Percentiles rank a stretch among this genome's conserved stretches.
These are phyloP conservation scores for Ctenosaura bakeri DNA, from an alignment of 2,797 vertebrate species.

Conservation along the genomic window DNA sequence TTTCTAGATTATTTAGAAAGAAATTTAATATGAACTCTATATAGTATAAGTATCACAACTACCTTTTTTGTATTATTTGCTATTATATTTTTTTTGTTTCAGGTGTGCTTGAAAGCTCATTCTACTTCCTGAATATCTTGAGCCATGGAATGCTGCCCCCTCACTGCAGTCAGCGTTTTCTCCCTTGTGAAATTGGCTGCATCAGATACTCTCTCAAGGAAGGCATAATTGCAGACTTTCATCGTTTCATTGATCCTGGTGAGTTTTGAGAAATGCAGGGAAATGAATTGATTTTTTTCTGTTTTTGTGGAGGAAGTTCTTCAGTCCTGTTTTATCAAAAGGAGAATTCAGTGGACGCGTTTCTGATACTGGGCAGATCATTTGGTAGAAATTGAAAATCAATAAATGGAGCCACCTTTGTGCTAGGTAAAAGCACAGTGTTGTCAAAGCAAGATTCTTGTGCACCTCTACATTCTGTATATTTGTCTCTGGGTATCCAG, in stretches of 20 bases:
- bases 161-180: constrained; percentile 81
- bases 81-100: constrained; percentile 22
- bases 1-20: too few relatives aligned
- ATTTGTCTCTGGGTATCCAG: neutral
- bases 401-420: neutral
- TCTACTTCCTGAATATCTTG: constrained; percentile 84
- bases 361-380: constrained; percentile 1
- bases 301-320: neutral
- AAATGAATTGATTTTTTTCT: neutral
- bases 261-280: constrained; percentile 26
- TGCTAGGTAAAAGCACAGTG: neutral
- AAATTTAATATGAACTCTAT: too few relatives aligned
- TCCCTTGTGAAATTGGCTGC: constrained; percentile 86
- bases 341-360: neutral
- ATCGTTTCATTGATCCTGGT: constrained; percentile 84
- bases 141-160: constrained; percentile 82
- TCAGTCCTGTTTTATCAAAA: neutral
- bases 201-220: constrained; percentile 80
- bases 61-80: neutral
- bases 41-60: neutral
- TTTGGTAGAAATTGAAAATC: neutral
- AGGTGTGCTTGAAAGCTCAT: constrained; percentile 75
- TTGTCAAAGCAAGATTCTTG: neutral
- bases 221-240: constrained; percentile 80
- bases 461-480: too few relatives aligned